Conservation (phyloP, 1,140 invertebrate species). For the Megathymus violae region DNA sequence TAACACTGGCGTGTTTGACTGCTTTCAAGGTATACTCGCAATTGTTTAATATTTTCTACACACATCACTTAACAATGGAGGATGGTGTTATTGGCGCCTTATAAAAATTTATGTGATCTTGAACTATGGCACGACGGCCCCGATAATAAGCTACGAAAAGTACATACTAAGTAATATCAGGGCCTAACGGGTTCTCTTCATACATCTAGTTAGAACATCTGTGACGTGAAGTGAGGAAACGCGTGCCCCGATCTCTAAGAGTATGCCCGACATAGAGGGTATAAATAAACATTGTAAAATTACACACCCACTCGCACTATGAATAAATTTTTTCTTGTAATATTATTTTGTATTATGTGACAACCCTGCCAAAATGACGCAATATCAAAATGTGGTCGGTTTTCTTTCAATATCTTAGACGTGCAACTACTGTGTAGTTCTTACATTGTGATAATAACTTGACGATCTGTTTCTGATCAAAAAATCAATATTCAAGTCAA, state of each 20-base stretch:
- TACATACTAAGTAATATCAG: constrained; percentile 17
- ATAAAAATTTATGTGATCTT: constrained; percentile 26
- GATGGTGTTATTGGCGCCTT: constrained; percentile 22
- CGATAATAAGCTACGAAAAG: constrained; percentile 33
- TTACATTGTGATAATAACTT: too few species aligned
- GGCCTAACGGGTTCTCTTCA: background rate
- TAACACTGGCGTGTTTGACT: constrained; percentile 49
- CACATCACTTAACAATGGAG: constrained; percentile 29
- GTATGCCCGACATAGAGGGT: too few species aligned
- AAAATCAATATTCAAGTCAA: constrained; percentile 21
- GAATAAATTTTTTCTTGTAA: too few species aligned
- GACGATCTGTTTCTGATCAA: constrained; percentile 3
- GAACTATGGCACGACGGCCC: constrained; percentile 8
- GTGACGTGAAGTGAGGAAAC: too few species aligned
- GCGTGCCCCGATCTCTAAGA: too few species aligned
- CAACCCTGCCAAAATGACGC: too few species aligned
- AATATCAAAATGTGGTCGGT: background rate
- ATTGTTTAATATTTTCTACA: constrained; percentile 38
- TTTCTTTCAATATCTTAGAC: too few species aligned
- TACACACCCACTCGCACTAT: too few species aligned
- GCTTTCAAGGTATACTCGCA: constrained; percentile 34
- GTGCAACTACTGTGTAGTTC: too few species aligned
- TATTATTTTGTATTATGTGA: too few species aligned
- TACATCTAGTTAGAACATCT: too few species aligned
- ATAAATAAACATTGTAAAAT: too few species aligned